These are phyloP conservation scores for Panonychus citri DNA, from an alignment of 1,140 invertebrate genomes.

Conservation along the genomic window DNA sequence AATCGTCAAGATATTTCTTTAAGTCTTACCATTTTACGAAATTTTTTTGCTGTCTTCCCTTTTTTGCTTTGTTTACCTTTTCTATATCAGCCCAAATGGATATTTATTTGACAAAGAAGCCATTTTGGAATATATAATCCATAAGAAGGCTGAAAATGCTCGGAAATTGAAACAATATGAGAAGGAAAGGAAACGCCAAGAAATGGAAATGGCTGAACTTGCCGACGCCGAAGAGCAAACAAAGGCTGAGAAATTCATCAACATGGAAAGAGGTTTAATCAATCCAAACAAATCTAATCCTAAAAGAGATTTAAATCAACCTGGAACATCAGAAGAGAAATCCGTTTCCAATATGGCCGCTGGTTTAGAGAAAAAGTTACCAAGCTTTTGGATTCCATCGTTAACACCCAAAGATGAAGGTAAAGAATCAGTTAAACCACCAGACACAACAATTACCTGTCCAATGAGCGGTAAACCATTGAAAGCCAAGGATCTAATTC, in stretches of 20 bases:
- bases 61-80: not conserved
- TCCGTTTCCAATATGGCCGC: constrained; percentile 46
- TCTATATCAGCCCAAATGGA: constrained; percentile 46
- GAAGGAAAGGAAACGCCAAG: constrained; percentile 41
- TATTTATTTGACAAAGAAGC: constrained; percentile 93
- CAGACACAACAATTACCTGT: constrained; percentile 69
- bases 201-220: constrained; percentile 27
- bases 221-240: constrained; percentile 42
- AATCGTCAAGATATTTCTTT: not conserved
- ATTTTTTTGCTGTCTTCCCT: no score
- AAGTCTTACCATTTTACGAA: not conserved
- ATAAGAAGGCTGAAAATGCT: constrained; percentile 78
- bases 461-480: constrained; percentile 74
- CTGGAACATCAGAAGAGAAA: not conserved
- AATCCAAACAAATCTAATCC: constrained; percentile 11
- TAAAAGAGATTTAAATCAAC: not conserved
- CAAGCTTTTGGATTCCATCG: constrained; percentile 93
- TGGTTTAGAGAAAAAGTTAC: constrained; percentile 44
- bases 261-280: constrained; percentile 45
- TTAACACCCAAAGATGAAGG: constrained; percentile 63
- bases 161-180: constrained; percentile 80
- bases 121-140: constrained; percentile 79
- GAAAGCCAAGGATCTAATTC: constrained; percentile 74
- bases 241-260: constrained; percentile 47
- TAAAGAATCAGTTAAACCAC: constrained; percentile 46